Conservation (phyloP, 2,113 vertebrate genomes). For the Megaptera novaeangliae region DNA sequence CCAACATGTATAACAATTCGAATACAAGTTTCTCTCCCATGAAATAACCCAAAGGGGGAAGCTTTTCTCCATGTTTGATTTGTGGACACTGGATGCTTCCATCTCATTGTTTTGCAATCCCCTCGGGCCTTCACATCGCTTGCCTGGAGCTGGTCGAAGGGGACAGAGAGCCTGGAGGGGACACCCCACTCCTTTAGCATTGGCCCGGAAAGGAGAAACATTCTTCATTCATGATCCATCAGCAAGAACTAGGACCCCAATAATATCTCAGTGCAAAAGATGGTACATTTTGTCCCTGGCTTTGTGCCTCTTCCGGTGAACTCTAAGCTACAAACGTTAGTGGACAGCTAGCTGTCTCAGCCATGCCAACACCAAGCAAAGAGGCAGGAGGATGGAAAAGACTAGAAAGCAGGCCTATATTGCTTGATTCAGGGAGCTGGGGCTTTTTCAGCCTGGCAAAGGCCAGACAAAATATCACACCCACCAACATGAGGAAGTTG, state of each 20-base stretch:
- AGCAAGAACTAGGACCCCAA: neutral
- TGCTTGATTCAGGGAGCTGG: neutral
- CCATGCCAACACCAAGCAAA: neutral
- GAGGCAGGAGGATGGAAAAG: neutral
- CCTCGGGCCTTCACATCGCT: neutral
- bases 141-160: neutral
- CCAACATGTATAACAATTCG: neutral
- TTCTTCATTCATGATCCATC: neutral
- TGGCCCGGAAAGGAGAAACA: neutral
- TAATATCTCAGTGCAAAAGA: neutral
- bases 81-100: neutral
- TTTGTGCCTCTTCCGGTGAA: neutral
- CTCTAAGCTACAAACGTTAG: neutral
- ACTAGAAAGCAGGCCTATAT: neutral
- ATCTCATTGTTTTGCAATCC: neutral
- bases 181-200: neutral
- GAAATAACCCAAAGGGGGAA: neutral
- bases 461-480: neutral
- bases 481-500: neutral
- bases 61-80: neutral
- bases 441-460: neutral
- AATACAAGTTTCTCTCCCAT: neutral
- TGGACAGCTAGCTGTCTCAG: neutral
- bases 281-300: neutral
- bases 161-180: neutral